Conservation (phyloP, 92 coral and sea anemone species). For the Blastomussa wellsi region DNA sequence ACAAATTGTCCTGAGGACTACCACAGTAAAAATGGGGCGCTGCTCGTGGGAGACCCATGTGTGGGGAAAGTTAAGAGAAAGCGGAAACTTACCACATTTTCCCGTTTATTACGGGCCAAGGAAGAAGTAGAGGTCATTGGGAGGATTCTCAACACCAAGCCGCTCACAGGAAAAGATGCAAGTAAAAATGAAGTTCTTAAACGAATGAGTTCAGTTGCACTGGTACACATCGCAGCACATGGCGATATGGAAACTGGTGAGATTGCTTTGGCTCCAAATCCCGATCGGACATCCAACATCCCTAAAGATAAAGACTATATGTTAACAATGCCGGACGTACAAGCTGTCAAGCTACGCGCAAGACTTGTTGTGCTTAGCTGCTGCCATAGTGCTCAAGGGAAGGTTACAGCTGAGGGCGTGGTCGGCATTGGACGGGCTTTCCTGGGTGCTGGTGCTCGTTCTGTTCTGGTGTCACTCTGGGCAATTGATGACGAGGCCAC, state of each 20-base stretch:
- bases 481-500: conserved; percentile 30
- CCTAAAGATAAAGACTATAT: conserved; percentile 7
- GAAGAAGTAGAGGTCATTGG: not conserved
- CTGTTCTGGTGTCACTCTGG: conserved; percentile 35
- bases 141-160: not conserved
- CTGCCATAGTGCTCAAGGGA: not conserved
- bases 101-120: not conserved
- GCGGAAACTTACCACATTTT: not conserved
- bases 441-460: conserved; percentile 33
- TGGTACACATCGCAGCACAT: conserved; percentile 18
- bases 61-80: too few relatives aligned
- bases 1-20: not conserved
- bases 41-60: too few relatives aligned
- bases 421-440: conserved; percentile 34
- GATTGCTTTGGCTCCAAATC: conserved; percentile 1
- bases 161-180: not conserved
- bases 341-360: not conserved
- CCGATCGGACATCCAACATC: not conserved
- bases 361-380: not conserved
- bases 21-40: not conserved
- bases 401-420: conserved; percentile 15
- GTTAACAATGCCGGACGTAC: not conserved
- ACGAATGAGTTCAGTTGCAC: not conserved
- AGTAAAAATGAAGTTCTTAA: not conserved
- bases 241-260: not conserved